Conservation (phyloP, 2,888 invertebrate species). For the Drosophila mulleri region DNA sequence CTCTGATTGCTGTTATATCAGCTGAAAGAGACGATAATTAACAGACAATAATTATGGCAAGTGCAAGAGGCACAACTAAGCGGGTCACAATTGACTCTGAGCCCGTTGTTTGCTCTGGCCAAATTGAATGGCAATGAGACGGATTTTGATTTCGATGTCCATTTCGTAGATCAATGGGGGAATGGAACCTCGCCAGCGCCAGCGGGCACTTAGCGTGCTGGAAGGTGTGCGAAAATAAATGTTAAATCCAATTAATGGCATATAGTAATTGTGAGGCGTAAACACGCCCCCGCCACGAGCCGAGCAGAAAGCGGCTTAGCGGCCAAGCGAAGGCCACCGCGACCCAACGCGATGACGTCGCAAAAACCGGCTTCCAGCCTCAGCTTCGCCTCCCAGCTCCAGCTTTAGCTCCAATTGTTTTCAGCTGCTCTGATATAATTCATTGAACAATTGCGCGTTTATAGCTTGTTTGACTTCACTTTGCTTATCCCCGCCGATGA, state of each 20-base stretch:
- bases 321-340: slow-evolving; percentile 38
- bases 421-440: slow-evolving; percentile 41
- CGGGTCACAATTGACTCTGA: slow-evolving; percentile 38
- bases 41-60: slow-evolving; percentile 65
- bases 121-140: slow-evolving; percentile 44
- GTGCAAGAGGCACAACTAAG: slow-evolving; percentile 42
- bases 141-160: slow-evolving; percentile 31
- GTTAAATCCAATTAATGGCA: slow-evolving; percentile 75
- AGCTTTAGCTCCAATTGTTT: slow-evolving; percentile 16
- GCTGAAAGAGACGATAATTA: slow-evolving; percentile 56
- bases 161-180: slow-evolving; percentile 44
- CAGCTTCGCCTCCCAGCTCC: background rate
- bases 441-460: slow-evolving; percentile 55
- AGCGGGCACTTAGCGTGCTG: slow-evolving; percentile 14
- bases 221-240: slow-evolving; percentile 53
- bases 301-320: slow-evolving; percentile 56
- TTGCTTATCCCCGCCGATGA: slow-evolving; percentile 39
- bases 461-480: slow-evolving; percentile 53
- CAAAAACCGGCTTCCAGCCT: slow-evolving; percentile 54
- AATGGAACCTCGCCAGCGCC: slow-evolving; percentile 7
- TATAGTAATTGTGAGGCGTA: slow-evolving; percentile 47
- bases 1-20: slow-evolving; percentile 35
- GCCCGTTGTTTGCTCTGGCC: background rate
- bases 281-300: slow-evolving; percentile 33
- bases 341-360: slow-evolving; percentile 53